Percentiles rank a stretch among this genome's conserved stretches.
Evolutionary conservation across 1,140 invertebrate species (phyloP).

Genomic region (Neoseiulus cucumeris): DNA sequence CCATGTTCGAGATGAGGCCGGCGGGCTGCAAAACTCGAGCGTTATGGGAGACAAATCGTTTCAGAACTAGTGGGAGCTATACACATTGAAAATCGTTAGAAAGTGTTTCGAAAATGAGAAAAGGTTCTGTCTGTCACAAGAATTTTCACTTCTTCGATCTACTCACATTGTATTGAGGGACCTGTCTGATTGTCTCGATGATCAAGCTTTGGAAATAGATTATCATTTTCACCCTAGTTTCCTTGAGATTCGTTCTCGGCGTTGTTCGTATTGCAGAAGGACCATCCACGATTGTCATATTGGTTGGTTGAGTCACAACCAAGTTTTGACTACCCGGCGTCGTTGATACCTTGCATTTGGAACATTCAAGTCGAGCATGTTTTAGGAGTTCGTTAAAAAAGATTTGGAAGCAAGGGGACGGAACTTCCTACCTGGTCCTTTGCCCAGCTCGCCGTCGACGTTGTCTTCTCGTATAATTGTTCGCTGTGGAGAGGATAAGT

Average conservation of each 20-base stretch:
- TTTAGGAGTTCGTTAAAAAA: too few species aligned
- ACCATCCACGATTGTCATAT: too few species aligned
- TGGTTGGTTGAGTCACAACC: too few species aligned
- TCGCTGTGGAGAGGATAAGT: not conserved
- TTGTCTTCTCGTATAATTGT: not conserved
- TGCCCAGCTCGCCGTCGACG: not conserved
- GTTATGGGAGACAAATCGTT: too few species aligned
- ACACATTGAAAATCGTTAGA: too few species aligned
- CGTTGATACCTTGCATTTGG: too few species aligned
- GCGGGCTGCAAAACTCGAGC: not conserved
- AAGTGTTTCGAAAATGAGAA: not conserved
- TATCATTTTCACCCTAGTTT: not conserved
- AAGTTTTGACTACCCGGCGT: too few species aligned
- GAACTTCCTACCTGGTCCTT: not conserved
- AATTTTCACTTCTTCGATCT: not conserved
- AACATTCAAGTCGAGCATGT: too few species aligned
- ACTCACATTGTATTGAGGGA: slow-evolving; percentile 1
- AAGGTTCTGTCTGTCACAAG: too few species aligned
- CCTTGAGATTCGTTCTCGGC: not conserved
- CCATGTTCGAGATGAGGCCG: slow-evolving; percentile 4
- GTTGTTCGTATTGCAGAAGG: not conserved
- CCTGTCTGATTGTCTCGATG: not conserved
- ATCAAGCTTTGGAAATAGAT: slow-evolving; percentile 1
- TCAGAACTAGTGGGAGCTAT: too few species aligned
- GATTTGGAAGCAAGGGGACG: too few species aligned